Base-by-base conservation (phyloP, 2,113 vertebrate species). In the Planiliza haematocheilus region DNA sequence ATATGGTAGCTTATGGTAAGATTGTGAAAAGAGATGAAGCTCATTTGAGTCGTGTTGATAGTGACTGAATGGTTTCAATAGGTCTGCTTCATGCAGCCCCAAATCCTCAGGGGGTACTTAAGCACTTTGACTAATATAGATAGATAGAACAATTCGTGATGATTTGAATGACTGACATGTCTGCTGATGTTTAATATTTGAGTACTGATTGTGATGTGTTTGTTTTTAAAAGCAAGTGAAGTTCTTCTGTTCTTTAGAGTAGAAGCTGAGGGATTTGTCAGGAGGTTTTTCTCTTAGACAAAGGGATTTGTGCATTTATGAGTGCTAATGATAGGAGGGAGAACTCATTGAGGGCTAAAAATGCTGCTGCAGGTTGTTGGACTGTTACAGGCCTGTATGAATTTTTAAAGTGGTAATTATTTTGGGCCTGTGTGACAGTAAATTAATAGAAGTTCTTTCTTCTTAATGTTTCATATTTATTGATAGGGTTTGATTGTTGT, bases 61-160 rank as follows among this genome's bases (percentile, higher is more conserved):
- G 42, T 37, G 53, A 70, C 51, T 59, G 63, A 80, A 61, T 39
- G 43, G 60, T 50, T n/a, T 17, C 57, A 61, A 63, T 8, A 7
- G 67, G 38, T 48, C 45, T 10, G 3, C 34, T 58, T 56, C 65
- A 67, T 37, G 46, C 36, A 60, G 49, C 56, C 64, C 42, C 13
- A 34, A 10, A 57, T 59, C 42, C 42, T 57, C 13, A 0, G 5
- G 59, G 49, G 53, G 60, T 56, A 78, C 62, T 36, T 2, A 74
- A 4, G 88, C 89, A 84, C 88, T 90, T 90, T 90, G 62, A 83
- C 48, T 42, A 43, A 66, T 72, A n/a, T n/a, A n/a, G n/a, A n/a
- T 24, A 41, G 2, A 10, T 14, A 12, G 41, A 45, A 16, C 9
- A 13, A 7, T 16, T 24, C 13, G 57, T 39, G 38, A 34, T 2